Base-by-base conservation (phyloP, 2,797 vertebrate species). In the Adelosebastes latens region DNA sequence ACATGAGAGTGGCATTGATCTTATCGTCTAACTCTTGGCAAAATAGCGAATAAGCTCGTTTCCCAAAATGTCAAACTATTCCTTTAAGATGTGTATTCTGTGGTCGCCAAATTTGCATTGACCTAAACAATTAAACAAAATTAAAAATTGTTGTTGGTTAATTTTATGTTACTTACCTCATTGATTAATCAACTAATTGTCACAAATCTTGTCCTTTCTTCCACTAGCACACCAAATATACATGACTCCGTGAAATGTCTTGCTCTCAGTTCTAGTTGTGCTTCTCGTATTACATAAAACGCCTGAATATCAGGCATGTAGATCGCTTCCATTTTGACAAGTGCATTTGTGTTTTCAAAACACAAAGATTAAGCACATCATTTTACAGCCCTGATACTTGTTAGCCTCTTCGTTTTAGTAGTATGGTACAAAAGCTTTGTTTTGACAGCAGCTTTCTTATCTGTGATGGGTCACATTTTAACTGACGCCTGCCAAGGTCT, bases 401-500 rank as follows among this genome's bases (percentile, higher is more conserved):
- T 83, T 80, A 64, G 77, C 75, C 61, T 81, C 55, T 4, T 32
- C 8, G 14, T 80, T 72, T 67, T 58, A 56, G 49, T 83, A 27
- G 25, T 63, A 42, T 72, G 63, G 36, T 22, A 72, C 75, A 67
- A 78, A 77, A 22, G 63, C 39, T 9, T 2, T 66, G 77, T 86
- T 90, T 79, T 86, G 80, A 85, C 84, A 82, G 61, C 66, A 61
- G 71, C 75, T 61, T 81, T 80, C 77, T 87, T 85, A 84, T 88
- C 77, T 81, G 62, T 49, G 77, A 80, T 66, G 69, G 88, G 87
- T 89, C 88, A 88, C 81, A 87, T 87, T 83, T 86, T 85, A 34
- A 60, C 82, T 70, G 53, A 73, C 7, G 77, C 71, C 82, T 91
- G 90, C 86, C 88, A 89, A 85, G 75, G 85, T 84, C 89, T 76